Evolutionary conservation across 2,797 vertebrate genomes (phyloP), one percentile per base, ranked within the genome.

Genomic region (Alauda arvensis): DNA sequence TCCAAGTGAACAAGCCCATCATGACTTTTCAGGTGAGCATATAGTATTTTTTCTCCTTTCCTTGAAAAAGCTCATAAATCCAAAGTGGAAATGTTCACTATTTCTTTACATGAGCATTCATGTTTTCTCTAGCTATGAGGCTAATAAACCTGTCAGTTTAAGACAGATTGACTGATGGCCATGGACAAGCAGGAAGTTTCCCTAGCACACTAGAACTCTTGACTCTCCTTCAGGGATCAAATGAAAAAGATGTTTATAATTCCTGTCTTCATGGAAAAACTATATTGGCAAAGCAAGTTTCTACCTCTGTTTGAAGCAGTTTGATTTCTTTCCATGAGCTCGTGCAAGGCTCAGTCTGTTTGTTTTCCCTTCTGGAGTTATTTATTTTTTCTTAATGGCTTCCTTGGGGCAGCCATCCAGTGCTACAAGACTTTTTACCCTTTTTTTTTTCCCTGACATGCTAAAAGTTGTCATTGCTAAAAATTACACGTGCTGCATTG

Each of bases 121-220:
- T 77, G 14, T 91, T 91, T 92, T 91, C 67, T 76, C n/a, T 60
- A 31, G 68, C 76, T 89, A 52, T 37, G 43, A 90, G 48, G 52
- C n/a, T 83, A 80, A 80, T 83, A 85, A 77, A 80, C 15, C 20
- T 69, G 62, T 65, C 84, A 66, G 11, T 46, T 83, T 68, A 87
- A 80, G 60, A 23, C 26, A 74, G 42, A n/a, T 48, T 76, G 59
- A n/a, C 34, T 40, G 53, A 74, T 77, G 69, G 60, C 62, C 26
- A 7, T 43, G 33, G 52, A 60, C 76, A 83, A 83, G 49, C 37
- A 80, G 57, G 34, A 88, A 23, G 3, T 51, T 83, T 91, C 45
- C 61, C 26, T 33, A 42, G 48, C 26, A 62, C 24, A 19, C 29
- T 25, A 56, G 60, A 42, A 52, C 45, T 18, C n/a, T 80, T 85